Percentiles rank a stretch among this genome's conserved stretches.
These are phyloP conservation scores for Axea sp. DNA, from an alignment of 2,888 invertebrate species.

Conservation along the genomic window DNA sequence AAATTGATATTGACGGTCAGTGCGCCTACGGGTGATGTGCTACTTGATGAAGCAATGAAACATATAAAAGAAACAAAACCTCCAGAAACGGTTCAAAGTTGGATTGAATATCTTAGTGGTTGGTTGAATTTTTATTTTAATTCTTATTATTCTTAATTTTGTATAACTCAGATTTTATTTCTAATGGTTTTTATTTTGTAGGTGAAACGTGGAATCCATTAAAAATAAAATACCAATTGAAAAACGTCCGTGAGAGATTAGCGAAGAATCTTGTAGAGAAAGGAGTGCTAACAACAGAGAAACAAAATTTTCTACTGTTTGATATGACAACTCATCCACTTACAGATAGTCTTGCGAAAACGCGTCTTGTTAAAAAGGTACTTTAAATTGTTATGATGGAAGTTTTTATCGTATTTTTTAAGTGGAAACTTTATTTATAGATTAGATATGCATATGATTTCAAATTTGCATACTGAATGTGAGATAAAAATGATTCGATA, in stretches of 20 bases:
- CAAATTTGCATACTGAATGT: too few species aligned
- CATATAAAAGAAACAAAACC: slow-evolving; percentile 99
- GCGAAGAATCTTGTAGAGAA: slow-evolving; percentile 99
- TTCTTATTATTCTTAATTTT: too few species aligned
- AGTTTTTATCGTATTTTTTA: not conserved
- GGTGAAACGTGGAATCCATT: slow-evolving; percentile 99
- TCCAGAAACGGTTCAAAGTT: slow-evolving; percentile 97
- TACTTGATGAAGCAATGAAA: slow-evolving; percentile 96
- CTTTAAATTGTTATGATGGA: slow-evolving; percentile 16
- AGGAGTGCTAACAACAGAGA: slow-evolving; percentile 98
- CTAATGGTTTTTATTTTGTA: too few species aligned
- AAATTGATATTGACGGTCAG: slow-evolving; percentile 91
- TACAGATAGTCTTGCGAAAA: slow-evolving; percentile 96
- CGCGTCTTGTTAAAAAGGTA: slow-evolving; percentile 97
- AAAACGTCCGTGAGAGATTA: slow-evolving; percentile 98
- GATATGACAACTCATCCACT: slow-evolving; percentile 99
- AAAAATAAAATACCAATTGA: slow-evolving; percentile 97
- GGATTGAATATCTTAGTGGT: slow-evolving; percentile 99
- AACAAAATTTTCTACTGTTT: slow-evolving; percentile 99
- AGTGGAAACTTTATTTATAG: slow-evolving; percentile 21
- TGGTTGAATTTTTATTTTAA: slow-evolving; percentile 74
- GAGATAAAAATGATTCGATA: too few species aligned
- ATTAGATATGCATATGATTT: slow-evolving; percentile 49
- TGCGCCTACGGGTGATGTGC: slow-evolving; percentile 97
- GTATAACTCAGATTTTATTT: too few species aligned